Evolutionary conservation across 2,888 invertebrate genomes (phyloP), one percentile per base, ranked within the genome.

Genomic region (Belgica antarctica): DNA sequence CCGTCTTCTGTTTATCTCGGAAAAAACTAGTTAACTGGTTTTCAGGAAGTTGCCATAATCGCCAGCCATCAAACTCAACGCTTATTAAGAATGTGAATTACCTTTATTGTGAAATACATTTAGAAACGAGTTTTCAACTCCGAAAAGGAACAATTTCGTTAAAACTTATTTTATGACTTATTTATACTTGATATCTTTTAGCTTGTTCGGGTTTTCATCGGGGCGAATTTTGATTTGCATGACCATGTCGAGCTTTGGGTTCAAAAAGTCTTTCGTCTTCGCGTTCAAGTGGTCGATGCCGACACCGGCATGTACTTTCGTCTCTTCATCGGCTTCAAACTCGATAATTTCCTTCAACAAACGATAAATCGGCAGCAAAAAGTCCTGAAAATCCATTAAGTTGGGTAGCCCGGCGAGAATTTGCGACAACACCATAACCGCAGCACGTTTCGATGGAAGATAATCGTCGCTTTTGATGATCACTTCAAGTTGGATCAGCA

Each of bases 381-480:
- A 76, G 17, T 80, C 77, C 72, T 79, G 75, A 47, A 77, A 78
- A 66, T 79, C 77, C 8, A 77, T 27, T 1, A 80, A 75, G 71
- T 76, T 79, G 2, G 79, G 78, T 73, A 80, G 77, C 17, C 80
- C 79, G 10, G 74, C 73, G 0, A 80, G 72, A 0, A 80, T 73
- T 71, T 80, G 78, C 41, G 77, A 75, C 1, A 80, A 74, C 1
- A 80, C 77, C 62, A 79, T 72, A 25, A 77, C 74, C 4, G 80
- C 77, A 10, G 78, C 78, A 4, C 80, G 76, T 72, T 78, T 77
- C 12, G 79, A 75, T 0, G 80, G 80, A n/a, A 79, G 27, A 74
- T 78, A 80, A 12, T 72, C 73, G 1, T 78, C 78, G 1, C 72
- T 73, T 46, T 75, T 75, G 0, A 80, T 71, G 62, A 78, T 77